Conservation (phyloP, 2,113 vertebrate species). For the Rhinoderma darwinii region DNA sequence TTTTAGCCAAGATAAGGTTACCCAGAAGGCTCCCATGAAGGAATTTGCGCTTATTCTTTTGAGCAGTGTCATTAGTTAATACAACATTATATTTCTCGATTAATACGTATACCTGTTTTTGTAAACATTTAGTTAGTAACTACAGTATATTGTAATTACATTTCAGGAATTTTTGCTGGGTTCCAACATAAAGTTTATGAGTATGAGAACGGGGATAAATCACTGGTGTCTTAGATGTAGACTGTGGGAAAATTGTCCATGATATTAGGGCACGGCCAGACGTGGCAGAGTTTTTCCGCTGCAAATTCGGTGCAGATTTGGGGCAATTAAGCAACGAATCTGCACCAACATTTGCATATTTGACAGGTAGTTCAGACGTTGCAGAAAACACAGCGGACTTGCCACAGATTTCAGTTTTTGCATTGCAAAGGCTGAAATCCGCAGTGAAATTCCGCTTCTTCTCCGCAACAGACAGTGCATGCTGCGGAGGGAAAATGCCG, state of each 20-base stretch:
- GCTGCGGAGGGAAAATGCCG: too few relatives aligned
- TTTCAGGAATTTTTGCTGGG: too few relatives aligned
- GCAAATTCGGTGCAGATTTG: too few relatives aligned
- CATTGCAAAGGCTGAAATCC: too few relatives aligned
- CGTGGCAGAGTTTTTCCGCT: too few relatives aligned
- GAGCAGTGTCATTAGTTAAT: not conserved
- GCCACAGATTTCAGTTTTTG: too few relatives aligned
- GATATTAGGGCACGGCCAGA: not conserved
- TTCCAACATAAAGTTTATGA: not conserved
- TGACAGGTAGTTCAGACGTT: too few relatives aligned
- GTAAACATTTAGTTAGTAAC: not conserved
- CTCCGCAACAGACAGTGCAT: too few relatives aligned
- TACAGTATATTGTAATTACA: not conserved
- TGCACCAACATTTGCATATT: too few relatives aligned
- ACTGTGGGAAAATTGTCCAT: not conserved
- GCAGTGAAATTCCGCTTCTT: too few relatives aligned
- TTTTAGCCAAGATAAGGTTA: constrained; percentile 10
- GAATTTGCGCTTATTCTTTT: not conserved
- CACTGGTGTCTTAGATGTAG: not conserved
- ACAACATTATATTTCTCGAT: not conserved
- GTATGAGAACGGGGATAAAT: not conserved
- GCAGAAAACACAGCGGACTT: too few relatives aligned
- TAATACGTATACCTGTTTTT: not conserved
- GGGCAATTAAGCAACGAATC: too few relatives aligned
- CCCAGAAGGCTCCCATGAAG: not conserved